Base-by-base conservation (phyloP, 2,888 invertebrate species). In the Drosophila putrida region DNA sequence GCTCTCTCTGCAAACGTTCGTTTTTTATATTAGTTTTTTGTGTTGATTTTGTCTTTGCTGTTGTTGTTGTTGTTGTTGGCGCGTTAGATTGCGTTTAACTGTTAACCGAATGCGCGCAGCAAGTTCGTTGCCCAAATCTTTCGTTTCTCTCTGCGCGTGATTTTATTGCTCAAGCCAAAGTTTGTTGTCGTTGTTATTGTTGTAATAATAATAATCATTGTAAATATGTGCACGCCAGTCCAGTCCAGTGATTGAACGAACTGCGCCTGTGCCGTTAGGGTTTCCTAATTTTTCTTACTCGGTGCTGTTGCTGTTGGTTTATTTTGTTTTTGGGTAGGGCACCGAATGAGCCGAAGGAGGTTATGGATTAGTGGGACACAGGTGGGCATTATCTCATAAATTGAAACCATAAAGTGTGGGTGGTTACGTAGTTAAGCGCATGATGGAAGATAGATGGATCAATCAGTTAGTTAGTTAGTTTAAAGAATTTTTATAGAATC, bases 51-150 rank as follows among this genome's bases (percentile, higher is more conserved):
- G 70, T 75, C 57, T 71, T 63, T 47, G 20, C 41, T 63, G 25
- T 13, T 65, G 59, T 47, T 58, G 59, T 39, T 63, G 67, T 46
- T 70, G 57, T 50, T 72, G 80, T 6, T 59, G 63, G 65, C 70
- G 76, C 79, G 73, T 79, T 71, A 76, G 71, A 82, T 74, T 78
- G 84, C 84, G 84, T 83, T 86, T 71, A 78, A 81, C 74, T 74
- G 84, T 83, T 83, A 69, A 59, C 47, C 53, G 75, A 61, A 47
- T 71, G 50, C 36, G 67, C 76, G 67, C 76, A 27, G 67, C 72
- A 75, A 75, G 76, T 72, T 75, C 46, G 68, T 72, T 75, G 64
- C 75, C 73, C 62, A 73, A 76, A 55, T 77, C 55, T 69, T 77
- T 69, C 50, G 54, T 59, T 55, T 33, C 15, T 35, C 61, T 38